Evolutionary conservation across 2,113 vertebrate genomes (phyloP), one percentile per base, ranked within the genome.

Genomic region (Erythrolamprus reginae): DNA sequence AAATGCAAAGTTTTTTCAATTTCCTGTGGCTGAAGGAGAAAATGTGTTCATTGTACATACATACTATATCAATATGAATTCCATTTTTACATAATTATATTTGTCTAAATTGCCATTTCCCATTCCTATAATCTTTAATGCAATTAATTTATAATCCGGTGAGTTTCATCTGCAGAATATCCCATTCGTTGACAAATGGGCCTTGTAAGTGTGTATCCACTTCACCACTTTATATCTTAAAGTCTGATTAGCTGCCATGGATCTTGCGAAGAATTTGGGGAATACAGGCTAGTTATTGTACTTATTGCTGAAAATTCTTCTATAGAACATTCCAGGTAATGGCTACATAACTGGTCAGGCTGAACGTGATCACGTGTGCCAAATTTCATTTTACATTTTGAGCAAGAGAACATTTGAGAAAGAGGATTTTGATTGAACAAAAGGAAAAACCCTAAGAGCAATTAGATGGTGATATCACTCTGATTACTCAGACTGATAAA

Each of bases 1-100:
- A 91, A 94, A 92, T 83, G 0, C 24, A 91, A 85, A 47, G 89
- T 87, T 95, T 90, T 90, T 92, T 95, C 84, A 23, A n/a, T 12
- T 95, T 96, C 82, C 91, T 50, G 6, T 91, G 56, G 24, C 87
- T 91, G 91, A 42, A 92, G 93, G 91, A 91, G 51, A 95, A 95
- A 91, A 91, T 89, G 93, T 1, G 10, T 4, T 92, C 0, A 0
- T 70, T 82, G 92, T 70, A 61, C 94, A 45, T 6, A 86, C 56
- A 93, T 89, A 91, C 8, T 58, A 53, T 77, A 58, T 65, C 65
- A 19, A 33, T 89, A 90, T 58, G 45, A 92, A 56, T 55, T 86
- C 15, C n/a, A 87, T 93, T 93, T 95, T 94, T 90, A 51, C 87
- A 58, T 50, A 89, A 61, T 83, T 90, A 0, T 92, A 84, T 91